These are phyloP conservation scores for Gallinago media DNA, from an alignment of 2,113 vertebrate species.

Conservation along the genomic window DNA sequence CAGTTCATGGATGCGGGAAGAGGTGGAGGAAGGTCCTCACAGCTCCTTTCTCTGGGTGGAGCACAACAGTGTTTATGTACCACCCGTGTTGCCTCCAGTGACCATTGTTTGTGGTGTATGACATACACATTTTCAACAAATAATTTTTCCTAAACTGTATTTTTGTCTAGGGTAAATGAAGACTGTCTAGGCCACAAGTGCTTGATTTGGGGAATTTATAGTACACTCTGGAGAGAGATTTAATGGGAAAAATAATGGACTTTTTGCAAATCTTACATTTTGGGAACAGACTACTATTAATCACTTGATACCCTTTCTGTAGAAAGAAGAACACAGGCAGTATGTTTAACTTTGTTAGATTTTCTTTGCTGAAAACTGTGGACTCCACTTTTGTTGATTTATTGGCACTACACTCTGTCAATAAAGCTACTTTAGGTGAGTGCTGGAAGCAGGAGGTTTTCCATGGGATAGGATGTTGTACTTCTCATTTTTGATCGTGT, in stretches of 20 bases:
- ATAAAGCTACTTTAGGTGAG: background rate
- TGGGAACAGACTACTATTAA: background rate
- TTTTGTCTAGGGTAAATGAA: background rate
- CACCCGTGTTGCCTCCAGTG: background rate
- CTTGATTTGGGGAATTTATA: background rate
- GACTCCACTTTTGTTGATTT: background rate
- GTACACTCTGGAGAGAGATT: background rate
- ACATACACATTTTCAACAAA: background rate
- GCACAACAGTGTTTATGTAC: background rate
- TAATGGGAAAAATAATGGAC: background rate
- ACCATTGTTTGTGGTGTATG: background rate
- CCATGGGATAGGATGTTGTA: background rate
- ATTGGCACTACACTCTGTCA: background rate
- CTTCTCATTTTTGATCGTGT: constrained; percentile 21
- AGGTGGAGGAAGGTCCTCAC: background rate
- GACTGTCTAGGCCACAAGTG: background rate
- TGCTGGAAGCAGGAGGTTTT: background rate
- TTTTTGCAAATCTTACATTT: background rate
- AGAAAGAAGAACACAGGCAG: background rate
- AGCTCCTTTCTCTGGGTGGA: background rate
- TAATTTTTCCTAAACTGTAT: background rate
- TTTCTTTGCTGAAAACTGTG: background rate
- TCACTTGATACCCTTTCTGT: background rate
- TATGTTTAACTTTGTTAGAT: background rate
- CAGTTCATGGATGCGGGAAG: background rate